Percentiles rank a stretch among this genome's conserved stretches.
Evolutionary conservation across 2,888 invertebrate species (phyloP).

Genomic region (Chirona hameri): DNA sequence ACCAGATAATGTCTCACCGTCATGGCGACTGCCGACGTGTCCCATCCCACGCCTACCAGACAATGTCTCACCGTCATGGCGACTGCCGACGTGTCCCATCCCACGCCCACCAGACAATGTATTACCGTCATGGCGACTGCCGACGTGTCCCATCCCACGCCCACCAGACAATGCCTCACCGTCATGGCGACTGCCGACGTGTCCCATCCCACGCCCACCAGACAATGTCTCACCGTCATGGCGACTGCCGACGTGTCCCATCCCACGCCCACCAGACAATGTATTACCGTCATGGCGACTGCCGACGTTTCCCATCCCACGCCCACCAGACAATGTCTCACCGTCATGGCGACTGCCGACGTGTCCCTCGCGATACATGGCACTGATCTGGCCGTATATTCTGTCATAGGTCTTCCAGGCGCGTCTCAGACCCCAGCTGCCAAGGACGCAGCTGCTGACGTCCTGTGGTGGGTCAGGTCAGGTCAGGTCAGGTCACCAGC

Average conservation of each 20-base stretch:
- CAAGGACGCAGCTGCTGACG: constrained; percentile 58
- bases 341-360: not conserved
- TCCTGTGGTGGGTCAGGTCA: not conserved
- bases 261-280: not conserved
- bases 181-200: not conserved
- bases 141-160: not conserved
- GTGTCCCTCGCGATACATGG: constrained; percentile 51
- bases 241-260: not conserved
- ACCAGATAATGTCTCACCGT: not conserved
- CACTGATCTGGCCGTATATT: constrained; percentile 57
- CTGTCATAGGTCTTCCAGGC: constrained; percentile 67
- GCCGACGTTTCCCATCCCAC: not conserved
- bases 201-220: not conserved
- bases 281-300: not conserved
- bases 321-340: not conserved
- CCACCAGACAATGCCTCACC: not conserved
- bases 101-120: not conserved
- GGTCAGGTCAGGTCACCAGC: not conserved
- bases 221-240: not conserved
- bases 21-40: not conserved
- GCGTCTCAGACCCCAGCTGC: constrained; percentile 63
- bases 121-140: not conserved
- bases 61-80: not conserved
- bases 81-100: not conserved
- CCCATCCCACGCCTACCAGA: not conserved